Percentiles rank a stretch among this genome's conserved stretches.
These are phyloP conservation scores for Oscheius sp. DNA, from an alignment of 2,888 invertebrate species.

Conservation along the genomic window DNA sequence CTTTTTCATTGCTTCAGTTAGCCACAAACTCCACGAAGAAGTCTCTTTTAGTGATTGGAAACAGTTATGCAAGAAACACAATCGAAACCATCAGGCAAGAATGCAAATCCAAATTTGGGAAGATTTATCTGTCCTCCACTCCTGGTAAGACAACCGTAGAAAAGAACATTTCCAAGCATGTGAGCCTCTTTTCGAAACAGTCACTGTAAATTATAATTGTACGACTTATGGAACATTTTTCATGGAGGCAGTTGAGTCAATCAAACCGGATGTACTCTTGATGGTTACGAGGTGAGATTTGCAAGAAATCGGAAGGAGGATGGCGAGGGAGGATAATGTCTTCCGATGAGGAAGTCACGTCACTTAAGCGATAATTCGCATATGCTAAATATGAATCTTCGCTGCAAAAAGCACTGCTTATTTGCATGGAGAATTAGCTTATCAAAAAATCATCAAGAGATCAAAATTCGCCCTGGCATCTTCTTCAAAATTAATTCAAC, in stretches of 20 bases:
- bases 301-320: background rate
- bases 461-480: too few relatives aligned
- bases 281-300: background rate
- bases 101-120: background rate
- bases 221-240: background rate
- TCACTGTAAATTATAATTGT: background rate
- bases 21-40: background rate
- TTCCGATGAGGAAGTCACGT: too few relatives aligned
- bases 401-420: too few relatives aligned
- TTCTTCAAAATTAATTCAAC: too few relatives aligned
- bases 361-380: too few relatives aligned
- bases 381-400: too few relatives aligned
- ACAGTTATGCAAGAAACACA: slow-evolving; percentile 4
- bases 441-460: too few relatives aligned
- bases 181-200: slow-evolving; percentile 5
- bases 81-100: background rate
- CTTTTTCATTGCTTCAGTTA: background rate
- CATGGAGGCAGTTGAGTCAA: background rate
- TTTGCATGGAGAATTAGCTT: too few relatives aligned
- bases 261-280: slow-evolving; percentile 5
- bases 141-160: background rate
- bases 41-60: slow-evolving; percentile 9
- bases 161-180: background rate
- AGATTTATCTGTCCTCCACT: background rate
- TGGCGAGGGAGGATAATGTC: too few relatives aligned